phyloP scores from a whole-genome alignment of 2,113 vertebrate species.

The Galbula dea region DNA sequence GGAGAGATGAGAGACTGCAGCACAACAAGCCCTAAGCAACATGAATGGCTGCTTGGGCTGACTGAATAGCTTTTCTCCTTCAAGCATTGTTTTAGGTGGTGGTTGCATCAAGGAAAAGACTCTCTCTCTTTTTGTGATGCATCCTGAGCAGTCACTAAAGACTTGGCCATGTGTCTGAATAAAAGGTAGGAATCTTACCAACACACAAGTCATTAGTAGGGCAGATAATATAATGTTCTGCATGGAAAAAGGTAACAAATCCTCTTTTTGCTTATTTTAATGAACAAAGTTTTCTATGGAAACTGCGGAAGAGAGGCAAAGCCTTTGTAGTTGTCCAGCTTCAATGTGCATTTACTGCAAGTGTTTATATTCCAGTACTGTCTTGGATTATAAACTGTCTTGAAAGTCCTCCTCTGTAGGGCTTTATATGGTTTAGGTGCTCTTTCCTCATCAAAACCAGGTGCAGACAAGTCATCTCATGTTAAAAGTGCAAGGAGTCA shows the following conservation, averaged over 20 bases:
- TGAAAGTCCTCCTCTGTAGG: background rate
- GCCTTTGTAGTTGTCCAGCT: background rate
- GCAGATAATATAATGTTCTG: background rate
- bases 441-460: background rate
- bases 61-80: constrained; percentile 40
- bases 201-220: background rate
- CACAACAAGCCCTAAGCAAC: constrained; percentile 31
- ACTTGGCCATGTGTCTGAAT: background rate
- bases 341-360: background rate
- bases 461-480: background rate
- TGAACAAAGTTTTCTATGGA: background rate
- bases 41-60: constrained; percentile 33
- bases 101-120: constrained; percentile 47
- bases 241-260: background rate
- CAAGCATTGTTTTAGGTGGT: constrained; percentile 41
- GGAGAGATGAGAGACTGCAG: constrained; percentile 43
- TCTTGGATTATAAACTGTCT: background rate
- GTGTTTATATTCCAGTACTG: background rate
- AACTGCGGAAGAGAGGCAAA: background rate
- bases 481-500: background rate
- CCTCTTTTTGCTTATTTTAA: background rate
- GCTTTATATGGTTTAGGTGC: background rate
- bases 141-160: background rate
- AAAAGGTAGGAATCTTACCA: background rate
- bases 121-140: constrained; percentile 19